Evolutionary conservation across 2,113 vertebrate species (phyloP), one percentile per base, ranked within the genome.

Genomic region (Plectropomus leopardus): DNA sequence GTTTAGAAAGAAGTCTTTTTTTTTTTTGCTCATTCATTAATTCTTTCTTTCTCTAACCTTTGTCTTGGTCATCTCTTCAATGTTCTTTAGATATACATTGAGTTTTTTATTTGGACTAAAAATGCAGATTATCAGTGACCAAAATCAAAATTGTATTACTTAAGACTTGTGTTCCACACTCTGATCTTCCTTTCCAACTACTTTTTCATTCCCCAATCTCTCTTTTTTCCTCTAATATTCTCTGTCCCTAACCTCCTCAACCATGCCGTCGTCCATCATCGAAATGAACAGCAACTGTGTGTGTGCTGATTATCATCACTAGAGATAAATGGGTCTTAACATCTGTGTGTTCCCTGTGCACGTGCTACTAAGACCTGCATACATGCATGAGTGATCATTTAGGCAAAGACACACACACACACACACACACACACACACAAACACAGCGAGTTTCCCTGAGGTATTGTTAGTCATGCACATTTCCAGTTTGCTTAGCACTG

Each of bases 391-490:
- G 24, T 54, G 59, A n/a, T 17, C 24, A 40, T 7, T 19, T 8
- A 72, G 3, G 2, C 15, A 68, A 23, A 69, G 15, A 68, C 7
- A 30, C 42, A 34, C 21, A 50, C 16, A 54, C 47, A 44, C 16
- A 32, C n/a, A 59, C 24, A 53, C 23, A 30, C 11, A 47, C 23
- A 66, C 24, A 53, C 5, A 57, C 19, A 70, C 48, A 58, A 5
- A 70, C 11, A 60, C 30, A 55, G 68, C 72, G 55, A 73, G 81
- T 74, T 76, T 68, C 57, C 73, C 69, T 7, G 36, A 50, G 69
- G 68, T 74, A 19, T 77, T 63, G 81, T 74, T 50, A 81, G 32
- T 73, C 50, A 65, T 73, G 54, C 57, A 69, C 44, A 80, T 76
- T 24, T 36, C 21, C 15, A 0, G 66, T 67, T 53, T 86, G 60